Percentiles rank a stretch among this genome's conserved stretches.
Conservation (phyloP, 2,888 invertebrate genomes). For the Drosophila sordidapex region DNA sequence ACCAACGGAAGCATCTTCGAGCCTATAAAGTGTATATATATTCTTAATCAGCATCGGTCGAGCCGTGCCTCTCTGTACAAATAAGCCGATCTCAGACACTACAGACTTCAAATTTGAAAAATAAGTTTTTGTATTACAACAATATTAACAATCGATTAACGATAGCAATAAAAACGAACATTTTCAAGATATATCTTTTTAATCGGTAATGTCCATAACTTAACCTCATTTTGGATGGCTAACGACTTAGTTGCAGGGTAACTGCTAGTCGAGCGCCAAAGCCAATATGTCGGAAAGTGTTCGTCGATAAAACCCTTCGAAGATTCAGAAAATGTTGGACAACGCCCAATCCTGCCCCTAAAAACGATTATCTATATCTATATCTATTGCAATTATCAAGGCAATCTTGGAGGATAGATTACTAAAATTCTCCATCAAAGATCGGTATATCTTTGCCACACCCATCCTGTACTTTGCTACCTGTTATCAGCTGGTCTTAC, state of each 20-base stretch:
- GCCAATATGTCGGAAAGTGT: too few relatives aligned
- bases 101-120: too few relatives aligned
- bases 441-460: not conserved
- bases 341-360: too few relatives aligned
- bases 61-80: not conserved
- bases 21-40: not conserved
- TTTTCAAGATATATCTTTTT: not conserved
- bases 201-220: not conserved
- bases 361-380: too few relatives aligned
- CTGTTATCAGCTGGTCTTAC: not conserved
- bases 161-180: not conserved
- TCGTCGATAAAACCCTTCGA: too few relatives aligned
- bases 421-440: not conserved
- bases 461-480: not conserved
- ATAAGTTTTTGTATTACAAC: conserved; percentile 2
- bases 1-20: not conserved
- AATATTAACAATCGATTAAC: too few relatives aligned
- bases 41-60: not conserved
- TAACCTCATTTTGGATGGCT: not conserved
- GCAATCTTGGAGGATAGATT: too few relatives aligned
- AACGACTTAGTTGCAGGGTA: not conserved
- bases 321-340: too few relatives aligned
- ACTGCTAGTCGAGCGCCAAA: too few relatives aligned
- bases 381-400: too few relatives aligned
- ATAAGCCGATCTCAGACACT: not conserved